phyloP scores from a whole-genome alignment of 1,140 invertebrate species.

The Aplysia californica region DNA sequence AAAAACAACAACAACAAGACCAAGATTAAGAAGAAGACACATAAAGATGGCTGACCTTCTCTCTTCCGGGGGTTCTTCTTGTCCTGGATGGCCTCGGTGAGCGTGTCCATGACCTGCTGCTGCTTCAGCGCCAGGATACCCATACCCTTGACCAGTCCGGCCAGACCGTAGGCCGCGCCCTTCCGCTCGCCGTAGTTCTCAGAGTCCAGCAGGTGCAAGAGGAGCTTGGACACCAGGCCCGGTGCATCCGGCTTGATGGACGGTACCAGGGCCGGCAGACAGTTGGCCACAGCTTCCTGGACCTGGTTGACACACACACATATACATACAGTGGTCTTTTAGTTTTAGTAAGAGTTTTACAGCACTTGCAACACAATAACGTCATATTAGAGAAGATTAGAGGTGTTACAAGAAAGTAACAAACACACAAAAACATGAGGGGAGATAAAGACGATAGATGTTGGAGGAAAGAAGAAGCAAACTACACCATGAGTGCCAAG shows the following conservation, averaged over 20 bases:
- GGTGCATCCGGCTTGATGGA: conserved; percentile 92
- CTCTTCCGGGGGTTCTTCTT: conserved; percentile 94
- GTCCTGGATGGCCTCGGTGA: conserved; percentile 95
- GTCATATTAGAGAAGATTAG: no score
- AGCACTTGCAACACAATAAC: no score
- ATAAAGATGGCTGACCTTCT: conserved; percentile 88
- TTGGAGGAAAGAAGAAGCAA: no score
- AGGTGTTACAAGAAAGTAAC: no score
- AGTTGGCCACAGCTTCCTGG: conserved; percentile 97
- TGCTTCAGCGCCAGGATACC: conserved; percentile 96
- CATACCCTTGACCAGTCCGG: conserved; percentile 88
- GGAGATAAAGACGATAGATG: no score
- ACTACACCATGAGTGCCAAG: no score
- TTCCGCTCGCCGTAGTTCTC: conserved; percentile 97
- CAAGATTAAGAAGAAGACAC: no score
- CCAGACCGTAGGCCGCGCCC: conserved; percentile 69
- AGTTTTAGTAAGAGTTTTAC: no score
- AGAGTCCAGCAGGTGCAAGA: conserved; percentile 88
- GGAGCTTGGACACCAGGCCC: conserved; percentile 86
- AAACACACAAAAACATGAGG: no score
- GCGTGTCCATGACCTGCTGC: conserved; percentile 92
- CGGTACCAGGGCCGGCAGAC: conserved; percentile 91
- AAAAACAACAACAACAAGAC: no score
- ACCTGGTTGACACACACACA: conserved; percentile 79
- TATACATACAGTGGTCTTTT: background rate